phyloP scores from a whole-genome alignment of 2,113 vertebrate genomes.

The Oostethus manadensis region DNA sequence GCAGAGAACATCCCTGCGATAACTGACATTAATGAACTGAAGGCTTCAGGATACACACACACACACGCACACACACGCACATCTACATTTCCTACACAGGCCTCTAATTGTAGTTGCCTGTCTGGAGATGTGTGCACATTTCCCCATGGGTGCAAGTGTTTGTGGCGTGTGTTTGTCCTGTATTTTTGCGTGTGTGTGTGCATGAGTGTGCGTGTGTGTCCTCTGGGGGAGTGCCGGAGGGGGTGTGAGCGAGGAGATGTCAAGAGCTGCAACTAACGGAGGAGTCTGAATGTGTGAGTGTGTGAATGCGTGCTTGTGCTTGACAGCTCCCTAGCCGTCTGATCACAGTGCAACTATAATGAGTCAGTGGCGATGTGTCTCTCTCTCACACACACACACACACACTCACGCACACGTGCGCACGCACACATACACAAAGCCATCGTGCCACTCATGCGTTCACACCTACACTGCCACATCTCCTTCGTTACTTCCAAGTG shows the following conservation, averaged over 20 bases:
- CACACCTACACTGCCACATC: constrained; percentile 18
- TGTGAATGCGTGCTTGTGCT: constrained; percentile 29
- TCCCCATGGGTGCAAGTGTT: constrained; percentile 10
- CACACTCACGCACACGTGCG: constrained; percentile 40
- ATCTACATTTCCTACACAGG: constrained; percentile 21
- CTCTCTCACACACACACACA: constrained; percentile 53
- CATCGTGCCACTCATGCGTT: constrained; percentile 2
- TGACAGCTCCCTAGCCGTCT: constrained; percentile 63
- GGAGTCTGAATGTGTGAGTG: constrained; percentile 44
- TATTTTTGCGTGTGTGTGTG: constrained; percentile 10
- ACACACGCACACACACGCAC: constrained; percentile 30
- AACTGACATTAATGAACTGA: constrained; percentile 59
- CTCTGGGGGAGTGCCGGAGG: constrained; percentile 51
- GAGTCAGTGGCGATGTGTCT: constrained; percentile 67
- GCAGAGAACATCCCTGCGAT: constrained; percentile 23
- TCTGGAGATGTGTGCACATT: constrained; percentile 25
- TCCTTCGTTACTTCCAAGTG: constrained; percentile 41
- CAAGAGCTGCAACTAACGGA: constrained; percentile 61
- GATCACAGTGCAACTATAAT: constrained; percentile 70
- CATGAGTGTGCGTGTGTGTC: constrained; percentile 38
- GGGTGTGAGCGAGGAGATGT: constrained; percentile 63
- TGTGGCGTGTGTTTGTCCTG: constrained; percentile 10
- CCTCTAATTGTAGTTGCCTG: constrained; percentile 47
- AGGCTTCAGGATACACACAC: constrained; percentile 12
- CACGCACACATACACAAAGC: constrained; percentile 23